Percentiles rank a stretch among this genome's conserved stretches.
Evolutionary conservation across 2,888 invertebrate species (phyloP).

Genomic region (Oscheius sp.): DNA sequence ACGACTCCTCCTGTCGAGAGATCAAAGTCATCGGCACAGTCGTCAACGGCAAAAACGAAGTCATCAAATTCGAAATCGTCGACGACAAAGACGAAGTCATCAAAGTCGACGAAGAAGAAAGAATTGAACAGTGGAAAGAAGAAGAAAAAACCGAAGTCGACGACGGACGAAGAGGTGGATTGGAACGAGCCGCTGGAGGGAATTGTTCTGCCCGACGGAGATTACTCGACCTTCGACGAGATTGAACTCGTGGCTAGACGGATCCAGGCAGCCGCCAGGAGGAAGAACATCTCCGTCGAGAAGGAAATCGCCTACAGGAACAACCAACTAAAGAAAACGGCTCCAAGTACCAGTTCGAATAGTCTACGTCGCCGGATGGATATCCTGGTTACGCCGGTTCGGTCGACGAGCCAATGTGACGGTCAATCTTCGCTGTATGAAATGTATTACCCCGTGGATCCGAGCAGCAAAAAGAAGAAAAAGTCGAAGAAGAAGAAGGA

Average conservation of each 20-base stretch:
- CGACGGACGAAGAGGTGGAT: background rate
- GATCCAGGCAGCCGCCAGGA: conserved; percentile 1
- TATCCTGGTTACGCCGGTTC: too few relatives aligned
- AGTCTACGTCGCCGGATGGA: background rate
- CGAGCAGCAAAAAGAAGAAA: too few relatives aligned
- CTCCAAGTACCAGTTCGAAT: too few relatives aligned
- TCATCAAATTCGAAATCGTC: too few relatives aligned
- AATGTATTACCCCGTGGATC: background rate
- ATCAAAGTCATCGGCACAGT: too few relatives aligned
- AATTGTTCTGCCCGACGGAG: background rate
- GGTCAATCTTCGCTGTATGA: background rate
- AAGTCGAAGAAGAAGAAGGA: background rate
- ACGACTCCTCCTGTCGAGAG: too few relatives aligned
- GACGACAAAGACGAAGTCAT: too few relatives aligned
- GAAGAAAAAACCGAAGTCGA: background rate
- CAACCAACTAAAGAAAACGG: too few relatives aligned
- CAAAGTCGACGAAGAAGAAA: too few relatives aligned
- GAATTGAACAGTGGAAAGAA: background rate
- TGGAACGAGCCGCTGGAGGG: background rate
- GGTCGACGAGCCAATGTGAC: too few relatives aligned
- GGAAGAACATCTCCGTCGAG: background rate
- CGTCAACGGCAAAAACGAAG: too few relatives aligned
- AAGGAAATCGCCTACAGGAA: background rate
- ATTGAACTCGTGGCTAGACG: conserved; percentile 7
- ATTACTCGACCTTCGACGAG: background rate